Evolutionary conservation across 2,113 vertebrate species (phyloP).

Genomic region (Upupa epops): DNA sequence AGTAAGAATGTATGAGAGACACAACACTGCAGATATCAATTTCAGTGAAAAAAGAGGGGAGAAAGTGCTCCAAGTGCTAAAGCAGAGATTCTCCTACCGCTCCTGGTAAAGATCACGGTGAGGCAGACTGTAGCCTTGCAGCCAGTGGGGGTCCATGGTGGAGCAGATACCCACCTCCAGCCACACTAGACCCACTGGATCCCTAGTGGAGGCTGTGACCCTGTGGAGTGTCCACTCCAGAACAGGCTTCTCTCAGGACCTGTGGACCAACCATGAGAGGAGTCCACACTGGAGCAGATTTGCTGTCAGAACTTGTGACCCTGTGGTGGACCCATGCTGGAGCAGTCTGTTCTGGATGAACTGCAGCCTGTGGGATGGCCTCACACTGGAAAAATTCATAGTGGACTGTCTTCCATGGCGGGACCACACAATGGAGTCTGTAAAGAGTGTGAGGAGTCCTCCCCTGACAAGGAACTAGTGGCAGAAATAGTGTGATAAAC

Average conservation of each 20-base stretch:
- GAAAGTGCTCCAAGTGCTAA: neutral
- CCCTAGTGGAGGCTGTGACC: neutral
- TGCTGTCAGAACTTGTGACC: neutral
- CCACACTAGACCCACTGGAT: neutral
- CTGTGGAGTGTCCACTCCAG: neutral
- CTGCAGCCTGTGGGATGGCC: neutral
- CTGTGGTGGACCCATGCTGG: neutral
- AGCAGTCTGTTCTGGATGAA: neutral
- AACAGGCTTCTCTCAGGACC: neutral
- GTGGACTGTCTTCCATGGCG: no score
- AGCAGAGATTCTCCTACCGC: neutral
- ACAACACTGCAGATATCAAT: neutral
- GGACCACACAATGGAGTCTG: no score
- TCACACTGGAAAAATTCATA: no score
- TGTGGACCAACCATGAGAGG: neutral
- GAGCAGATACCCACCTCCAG: neutral
- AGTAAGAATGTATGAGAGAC: neutral
- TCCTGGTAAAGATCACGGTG: neutral
- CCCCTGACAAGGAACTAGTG: neutral
- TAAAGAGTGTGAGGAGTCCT: no score
- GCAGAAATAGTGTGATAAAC: no score
- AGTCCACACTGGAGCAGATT: neutral
- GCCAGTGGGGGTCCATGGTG: neutral
- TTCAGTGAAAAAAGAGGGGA: neutral
- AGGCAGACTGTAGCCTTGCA: neutral